Conservation (phyloP, 2,113 vertebrate species). For the Ophthalmolycus amberensis region DNA sequence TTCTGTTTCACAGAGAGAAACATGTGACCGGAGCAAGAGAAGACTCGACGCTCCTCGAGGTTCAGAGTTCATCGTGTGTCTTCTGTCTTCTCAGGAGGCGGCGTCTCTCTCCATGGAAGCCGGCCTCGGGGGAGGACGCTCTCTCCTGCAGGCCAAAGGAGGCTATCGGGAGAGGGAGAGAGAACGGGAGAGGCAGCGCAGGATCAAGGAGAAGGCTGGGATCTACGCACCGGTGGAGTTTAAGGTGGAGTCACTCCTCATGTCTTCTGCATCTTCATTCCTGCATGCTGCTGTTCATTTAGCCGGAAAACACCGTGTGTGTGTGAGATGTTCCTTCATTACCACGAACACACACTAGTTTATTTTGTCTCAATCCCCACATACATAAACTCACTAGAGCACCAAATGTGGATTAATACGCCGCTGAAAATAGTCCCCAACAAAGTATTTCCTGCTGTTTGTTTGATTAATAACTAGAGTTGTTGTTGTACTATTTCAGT, state of each 20-base stretch:
- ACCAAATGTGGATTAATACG: not conserved
- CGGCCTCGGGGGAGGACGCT: slow-evolving; percentile 79
- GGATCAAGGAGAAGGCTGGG: slow-evolving; percentile 46
- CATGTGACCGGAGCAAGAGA: too few species aligned
- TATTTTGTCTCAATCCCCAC: not conserved
- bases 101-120: slow-evolving; percentile 74
- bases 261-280: too few species aligned
- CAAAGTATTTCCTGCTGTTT: not conserved
- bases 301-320: not conserved
- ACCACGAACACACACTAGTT: not conserved
- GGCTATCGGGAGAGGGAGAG: slow-evolving; percentile 54
- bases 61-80: not conserved
- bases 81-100: slow-evolving; percentile 70
- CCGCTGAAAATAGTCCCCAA: not conserved
- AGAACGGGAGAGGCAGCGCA: slow-evolving; percentile 59
- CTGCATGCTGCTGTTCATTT: not conserved
- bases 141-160: slow-evolving; percentile 84
- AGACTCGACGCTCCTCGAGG: too few species aligned
- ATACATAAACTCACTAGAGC: not conserved
- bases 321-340: not conserved
- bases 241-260: slow-evolving; percentile 63
- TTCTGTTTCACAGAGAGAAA: too few species aligned
- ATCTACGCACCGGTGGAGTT: slow-evolving; percentile 81
- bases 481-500: too few species aligned
- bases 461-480: not conserved